These are phyloP conservation scores for Noctua janthina DNA, from an alignment of 2,888 invertebrate species.

Conservation along the genomic window DNA sequence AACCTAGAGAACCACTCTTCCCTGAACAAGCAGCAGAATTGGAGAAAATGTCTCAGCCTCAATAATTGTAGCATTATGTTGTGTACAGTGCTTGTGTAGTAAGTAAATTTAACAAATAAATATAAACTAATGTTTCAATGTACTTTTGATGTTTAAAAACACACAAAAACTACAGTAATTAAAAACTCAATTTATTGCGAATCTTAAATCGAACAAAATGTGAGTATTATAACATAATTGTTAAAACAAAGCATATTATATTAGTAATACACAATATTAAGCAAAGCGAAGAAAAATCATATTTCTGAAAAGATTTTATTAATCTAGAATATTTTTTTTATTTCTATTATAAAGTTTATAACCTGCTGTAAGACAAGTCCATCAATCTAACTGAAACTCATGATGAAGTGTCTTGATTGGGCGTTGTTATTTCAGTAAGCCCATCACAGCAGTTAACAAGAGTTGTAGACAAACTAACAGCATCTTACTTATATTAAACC, in stretches of 20 bases:
- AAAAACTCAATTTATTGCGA: slow-evolving; percentile 18
- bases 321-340: not conserved
- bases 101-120: slow-evolving; percentile 46
- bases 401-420: not conserved
- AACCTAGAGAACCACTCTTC: slow-evolving; percentile 90
- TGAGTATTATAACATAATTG: not conserved
- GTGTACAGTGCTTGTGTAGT: slow-evolving; percentile 20
- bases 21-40: slow-evolving; percentile 85
- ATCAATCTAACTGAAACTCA: not conserved
- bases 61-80: slow-evolving; percentile 57
- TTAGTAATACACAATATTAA: not conserved
- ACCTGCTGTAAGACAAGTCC: not conserved
- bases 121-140: slow-evolving; percentile 2
- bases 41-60: slow-evolving; percentile 78
- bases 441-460: not conserved
- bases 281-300: not conserved
- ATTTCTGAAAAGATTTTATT: not conserved
- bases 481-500: not conserved
- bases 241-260: too few relatives aligned
- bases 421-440: not conserved
- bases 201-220: not conserved
- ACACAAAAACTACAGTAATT: not conserved
- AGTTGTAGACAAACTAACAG: not conserved
- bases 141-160: slow-evolving; percentile 20
- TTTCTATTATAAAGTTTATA: not conserved